phyloP scores from a whole-genome alignment of 2,888 invertebrate species.

The Drosophila paramelanica region DNA sequence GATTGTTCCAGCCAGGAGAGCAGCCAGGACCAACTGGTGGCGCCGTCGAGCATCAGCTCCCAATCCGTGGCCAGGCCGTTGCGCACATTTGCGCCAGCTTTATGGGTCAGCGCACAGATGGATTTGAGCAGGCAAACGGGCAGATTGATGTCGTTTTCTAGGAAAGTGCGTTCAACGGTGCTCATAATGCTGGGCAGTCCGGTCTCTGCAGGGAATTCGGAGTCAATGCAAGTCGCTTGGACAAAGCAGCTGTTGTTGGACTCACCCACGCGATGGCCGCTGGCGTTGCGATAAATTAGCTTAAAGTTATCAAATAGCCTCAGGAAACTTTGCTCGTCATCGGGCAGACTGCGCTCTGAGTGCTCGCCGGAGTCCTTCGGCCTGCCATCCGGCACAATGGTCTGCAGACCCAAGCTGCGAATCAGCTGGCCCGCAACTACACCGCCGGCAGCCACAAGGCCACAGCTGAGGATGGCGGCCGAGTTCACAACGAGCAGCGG shows the following conservation, averaged over 20 bases:
- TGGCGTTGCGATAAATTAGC: constrained; percentile 74
- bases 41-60: constrained; percentile 86
- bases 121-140: constrained; percentile 88
- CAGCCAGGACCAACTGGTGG: constrained; percentile 85
- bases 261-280: constrained; percentile 72
- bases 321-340: constrained; percentile 38
- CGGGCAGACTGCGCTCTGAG: constrained; percentile 29
- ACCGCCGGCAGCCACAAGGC: constrained; percentile 68
- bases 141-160: constrained; percentile 87
- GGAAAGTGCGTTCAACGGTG: constrained; percentile 86
- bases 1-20: constrained; percentile 85
- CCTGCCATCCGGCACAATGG: constrained; percentile 32
- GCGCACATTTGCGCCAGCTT: constrained; percentile 78
- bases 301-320: constrained; percentile 72
- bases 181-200: constrained; percentile 80
- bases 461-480: constrained; percentile 72
- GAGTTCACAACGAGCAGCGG: constrained; percentile 75
- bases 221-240: no score
- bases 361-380: background rate
- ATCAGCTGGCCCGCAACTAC: constrained; percentile 63
- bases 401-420: constrained; percentile 62
- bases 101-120: constrained; percentile 86
- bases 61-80: constrained; percentile 84
- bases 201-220: constrained; percentile 59
- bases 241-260: background rate